Conservation (phyloP, 35 echinoderm and acorn worm genomes). For the Anneissia japonica region DNA sequence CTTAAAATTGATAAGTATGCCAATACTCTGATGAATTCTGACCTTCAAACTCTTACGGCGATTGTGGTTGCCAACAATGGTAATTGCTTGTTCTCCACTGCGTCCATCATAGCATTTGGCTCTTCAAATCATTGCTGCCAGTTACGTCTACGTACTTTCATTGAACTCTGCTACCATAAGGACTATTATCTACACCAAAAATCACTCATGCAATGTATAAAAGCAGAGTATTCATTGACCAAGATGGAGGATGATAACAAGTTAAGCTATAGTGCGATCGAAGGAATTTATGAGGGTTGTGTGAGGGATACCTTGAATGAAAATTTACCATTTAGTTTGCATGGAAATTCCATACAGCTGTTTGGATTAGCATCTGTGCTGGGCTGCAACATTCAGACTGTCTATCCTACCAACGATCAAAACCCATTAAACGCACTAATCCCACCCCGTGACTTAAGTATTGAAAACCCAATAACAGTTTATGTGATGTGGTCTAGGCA, state of each 20-base stretch:
- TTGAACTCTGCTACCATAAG: neutral
- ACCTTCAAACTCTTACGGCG: neutral
- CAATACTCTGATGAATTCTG: neutral
- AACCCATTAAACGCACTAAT: neutral
- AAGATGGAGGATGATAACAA: neutral
- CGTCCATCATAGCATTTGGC: neutral
- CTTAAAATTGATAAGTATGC: no score
- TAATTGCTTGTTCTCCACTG: neutral
- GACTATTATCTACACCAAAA: neutral
- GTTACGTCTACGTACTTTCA: neutral
- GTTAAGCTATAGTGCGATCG: neutral
- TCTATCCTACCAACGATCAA: neutral
- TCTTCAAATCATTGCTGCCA: neutral
- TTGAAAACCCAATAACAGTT: neutral
- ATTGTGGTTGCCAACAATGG: neutral
- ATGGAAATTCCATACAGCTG: neutral
- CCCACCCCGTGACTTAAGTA: neutral
- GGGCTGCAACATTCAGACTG: neutral
- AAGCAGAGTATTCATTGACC: neutral
- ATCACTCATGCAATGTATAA: neutral
- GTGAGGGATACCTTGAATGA: neutral
- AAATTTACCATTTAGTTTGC: neutral
- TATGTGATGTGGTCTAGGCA: neutral
- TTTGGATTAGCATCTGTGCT: neutral
- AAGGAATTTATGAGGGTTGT: neutral